Conservation (phyloP, 30 jellyfish, hydroid and myxozoan genomes). For the Hydractinia echinata region DNA sequence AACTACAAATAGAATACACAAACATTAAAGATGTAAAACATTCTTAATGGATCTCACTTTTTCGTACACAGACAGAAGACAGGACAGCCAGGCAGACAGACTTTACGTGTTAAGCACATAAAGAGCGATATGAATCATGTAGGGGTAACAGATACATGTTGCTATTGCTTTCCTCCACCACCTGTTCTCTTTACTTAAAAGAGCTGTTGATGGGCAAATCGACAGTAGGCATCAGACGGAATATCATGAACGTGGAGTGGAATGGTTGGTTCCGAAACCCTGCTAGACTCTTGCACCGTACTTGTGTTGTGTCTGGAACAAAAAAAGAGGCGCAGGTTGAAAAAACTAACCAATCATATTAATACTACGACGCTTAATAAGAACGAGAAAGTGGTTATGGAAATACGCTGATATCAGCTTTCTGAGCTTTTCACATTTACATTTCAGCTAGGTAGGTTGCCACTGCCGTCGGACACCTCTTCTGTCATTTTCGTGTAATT, state of each 20-base stretch:
- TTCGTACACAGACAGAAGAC: no score
- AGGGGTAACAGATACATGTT: constrained; percentile 79
- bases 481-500: no score
- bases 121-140: constrained; percentile 77
- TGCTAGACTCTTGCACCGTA: constrained; percentile 87
- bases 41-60: no score
- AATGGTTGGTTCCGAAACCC: constrained; percentile 98
- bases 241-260: constrained; percentile 77
- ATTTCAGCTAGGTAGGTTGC: no score
- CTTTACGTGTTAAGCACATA: constrained; percentile 86
- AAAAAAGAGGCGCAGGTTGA: no score
- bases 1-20: no score
- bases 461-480: no score
- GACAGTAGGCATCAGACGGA: constrained; percentile 56
- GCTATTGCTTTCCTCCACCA: constrained; percentile 95
- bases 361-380: no score
- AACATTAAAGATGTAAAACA: no score
- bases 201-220: constrained; percentile 88
- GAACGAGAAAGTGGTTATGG: neutral
- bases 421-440: no score
- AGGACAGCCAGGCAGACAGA: neutral
- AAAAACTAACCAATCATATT: neutral
- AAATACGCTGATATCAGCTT: no score
- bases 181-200: constrained; percentile 85
- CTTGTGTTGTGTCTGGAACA: constrained; percentile 76